Base-by-base conservation (phyloP, 2,113 vertebrate species). In the Carollia perspicillata region DNA sequence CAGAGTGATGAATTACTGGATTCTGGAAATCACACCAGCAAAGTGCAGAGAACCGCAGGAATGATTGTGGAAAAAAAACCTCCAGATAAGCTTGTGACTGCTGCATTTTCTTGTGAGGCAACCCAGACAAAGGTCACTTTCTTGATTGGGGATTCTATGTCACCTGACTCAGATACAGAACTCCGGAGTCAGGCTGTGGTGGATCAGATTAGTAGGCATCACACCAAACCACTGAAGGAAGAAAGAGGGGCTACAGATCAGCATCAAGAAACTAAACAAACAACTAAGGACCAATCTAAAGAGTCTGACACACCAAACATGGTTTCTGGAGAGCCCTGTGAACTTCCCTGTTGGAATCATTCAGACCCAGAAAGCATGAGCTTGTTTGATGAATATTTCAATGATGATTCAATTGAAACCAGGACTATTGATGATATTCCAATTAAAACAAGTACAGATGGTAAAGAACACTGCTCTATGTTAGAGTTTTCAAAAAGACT, bases 91-190 rank as follows among this genome's bases (percentile, higher is more conserved):
- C 98, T 88, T 86, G 74, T 96, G 53, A 93, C 98, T 4, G 92
- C 97, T 17, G 7, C 90, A 0, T 98, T 98, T 72, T 97, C 98
- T 47, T 98, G 98, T 96, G 79, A 97, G 0, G 40, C 97, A 17
- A 98, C 98, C 8, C 98, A 99, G 58, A 98, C 98, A 33, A 99
- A 99, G 97, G 99, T 99, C 97, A 99, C 99, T 60, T 99, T 99
- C 97, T 99, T 99, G 93, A 99, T 99, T 22, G 99, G 99, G 6
- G 99, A 99, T 96, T 99, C 99, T 92, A 99, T 99, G 99, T 99
- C 99, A 3, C 99, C 99, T 0, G 99, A 99, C 44, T 99, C 99
- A 2, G 99, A 99, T 98, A 99, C 99, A 6, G 99, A 99, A 88
- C 98, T 99, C 79, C 97, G 99, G 40, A 98, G 99, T 79, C 98